Percentiles rank a stretch among this genome's conserved stretches.
Conservation (phyloP, 2,888 invertebrate species). For the Ichneumoninae sp. region DNA sequence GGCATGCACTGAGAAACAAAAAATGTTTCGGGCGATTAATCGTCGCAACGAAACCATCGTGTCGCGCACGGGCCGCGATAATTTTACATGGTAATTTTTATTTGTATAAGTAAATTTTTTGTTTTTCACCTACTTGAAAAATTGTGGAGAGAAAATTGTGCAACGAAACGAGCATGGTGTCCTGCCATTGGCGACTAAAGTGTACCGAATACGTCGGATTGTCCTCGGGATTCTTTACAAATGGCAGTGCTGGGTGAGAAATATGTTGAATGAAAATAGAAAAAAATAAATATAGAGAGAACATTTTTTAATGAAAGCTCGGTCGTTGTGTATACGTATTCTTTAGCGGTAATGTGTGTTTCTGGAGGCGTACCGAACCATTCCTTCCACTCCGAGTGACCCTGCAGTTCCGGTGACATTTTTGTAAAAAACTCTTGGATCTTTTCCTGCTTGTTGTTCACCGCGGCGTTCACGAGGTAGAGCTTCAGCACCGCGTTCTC, state of each 20-base stretch:
- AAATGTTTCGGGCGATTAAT: conserved; percentile 34
- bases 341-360: conserved; percentile 11
- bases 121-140: conserved; percentile 87
- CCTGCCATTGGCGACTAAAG: conserved; percentile 98
- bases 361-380: conserved; percentile 94
- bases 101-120: neutral
- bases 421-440: conserved; percentile 95
- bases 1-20: conserved; percentile 90
- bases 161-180: conserved; percentile 94
- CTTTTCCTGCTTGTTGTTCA: conserved; percentile 93
- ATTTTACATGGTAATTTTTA: neutral
- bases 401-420: conserved; percentile 94
- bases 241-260: conserved; percentile 91
- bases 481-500: conserved; percentile 95
- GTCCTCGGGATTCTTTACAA: conserved; percentile 96
- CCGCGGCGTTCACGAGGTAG: conserved; percentile 94
- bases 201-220: conserved; percentile 94
- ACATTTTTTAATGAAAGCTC: conserved; percentile 34
- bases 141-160: conserved; percentile 97
- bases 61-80: no score
- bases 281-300: conserved; percentile 30
- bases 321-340: conserved; percentile 38
- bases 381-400: conserved; percentile 97
- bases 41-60: neutral
- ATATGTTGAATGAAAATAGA: conserved; percentile 34